These are phyloP conservation scores for Ptychobarbus kaznakovi DNA, from an alignment of 2,797 vertebrate species.

Conservation along the genomic window DNA sequence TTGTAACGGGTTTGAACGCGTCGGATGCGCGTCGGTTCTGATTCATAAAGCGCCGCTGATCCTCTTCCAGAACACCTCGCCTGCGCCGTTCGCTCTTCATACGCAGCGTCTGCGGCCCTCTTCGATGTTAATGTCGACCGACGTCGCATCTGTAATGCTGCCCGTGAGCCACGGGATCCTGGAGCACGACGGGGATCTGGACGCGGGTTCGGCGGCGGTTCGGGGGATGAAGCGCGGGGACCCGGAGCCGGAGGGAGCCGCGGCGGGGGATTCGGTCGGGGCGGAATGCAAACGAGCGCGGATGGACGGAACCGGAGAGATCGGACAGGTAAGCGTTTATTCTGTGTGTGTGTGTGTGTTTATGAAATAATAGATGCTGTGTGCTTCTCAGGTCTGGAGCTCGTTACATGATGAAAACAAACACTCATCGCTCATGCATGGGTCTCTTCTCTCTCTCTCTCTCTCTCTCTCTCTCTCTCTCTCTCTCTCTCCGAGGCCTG, in stretches of 20 bases:
- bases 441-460: constrained; percentile 22
- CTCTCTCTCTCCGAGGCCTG: constrained; percentile 29
- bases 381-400: not conserved
- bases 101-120: constrained; percentile 48
- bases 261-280: constrained; percentile 74
- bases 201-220: constrained; percentile 72
- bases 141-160: constrained; percentile 85
- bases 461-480: no score
- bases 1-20: constrained; percentile 43
- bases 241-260: constrained; percentile 79
- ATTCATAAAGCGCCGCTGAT: constrained; percentile 15
- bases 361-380: not conserved
- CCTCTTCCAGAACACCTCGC: not conserved
- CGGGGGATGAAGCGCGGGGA: constrained; percentile 75
- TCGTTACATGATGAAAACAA: not conserved
- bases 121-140: constrained; percentile 88
- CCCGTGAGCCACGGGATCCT: constrained; percentile 82
- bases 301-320: constrained; percentile 79
- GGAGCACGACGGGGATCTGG: constrained; percentile 84
- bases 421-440: not conserved
- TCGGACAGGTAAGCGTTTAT: constrained; percentile 76
- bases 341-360: not conserved
- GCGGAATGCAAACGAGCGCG: constrained; percentile 84
- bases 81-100: not conserved
- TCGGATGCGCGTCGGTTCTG: constrained; percentile 43